Conservation (phyloP, 2,888 invertebrate species). For the Chironomus tentans region DNA sequence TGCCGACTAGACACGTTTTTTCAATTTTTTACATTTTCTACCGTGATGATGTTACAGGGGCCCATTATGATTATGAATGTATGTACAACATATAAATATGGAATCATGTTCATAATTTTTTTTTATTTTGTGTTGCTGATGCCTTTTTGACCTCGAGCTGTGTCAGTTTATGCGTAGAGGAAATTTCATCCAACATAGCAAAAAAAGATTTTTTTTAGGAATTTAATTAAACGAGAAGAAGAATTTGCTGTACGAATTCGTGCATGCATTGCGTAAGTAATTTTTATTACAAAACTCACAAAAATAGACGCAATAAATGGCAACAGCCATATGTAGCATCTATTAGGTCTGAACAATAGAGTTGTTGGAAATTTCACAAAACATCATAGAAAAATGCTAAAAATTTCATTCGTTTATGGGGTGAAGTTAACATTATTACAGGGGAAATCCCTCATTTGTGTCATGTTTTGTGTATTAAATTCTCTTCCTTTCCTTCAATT, state of each 20-base stretch:
- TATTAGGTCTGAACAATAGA: not conserved
- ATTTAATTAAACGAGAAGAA: not conserved
- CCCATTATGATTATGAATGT: not conserved
- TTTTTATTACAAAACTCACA: not conserved
- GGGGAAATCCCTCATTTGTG: not conserved
- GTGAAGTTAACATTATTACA: not conserved
- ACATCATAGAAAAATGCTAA: not conserved
- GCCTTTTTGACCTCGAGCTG: not conserved
- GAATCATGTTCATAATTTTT: not conserved
- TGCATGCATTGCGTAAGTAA: not conserved
- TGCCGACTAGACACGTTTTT: constrained; percentile 10
- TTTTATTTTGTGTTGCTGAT: not conserved
- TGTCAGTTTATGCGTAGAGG: not conserved
- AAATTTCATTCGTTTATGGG: not conserved
- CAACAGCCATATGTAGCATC: not conserved
- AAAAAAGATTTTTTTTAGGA: not conserved
- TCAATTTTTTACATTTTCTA: constrained; percentile 2
- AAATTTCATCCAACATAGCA: not conserved
- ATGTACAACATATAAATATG: not conserved
- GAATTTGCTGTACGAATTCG: too few species aligned
- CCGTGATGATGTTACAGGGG: not conserved
- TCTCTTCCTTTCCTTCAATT: not conserved
- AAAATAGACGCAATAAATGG: not conserved
- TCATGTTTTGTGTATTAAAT: not conserved
- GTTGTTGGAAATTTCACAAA: not conserved